A percentile compares a stretch with the other conserved stretches of the same genome.
phyloP scores from a whole-genome alignment of 2,797 vertebrate genomes.

The Coregonus ussuriensis region DNA sequence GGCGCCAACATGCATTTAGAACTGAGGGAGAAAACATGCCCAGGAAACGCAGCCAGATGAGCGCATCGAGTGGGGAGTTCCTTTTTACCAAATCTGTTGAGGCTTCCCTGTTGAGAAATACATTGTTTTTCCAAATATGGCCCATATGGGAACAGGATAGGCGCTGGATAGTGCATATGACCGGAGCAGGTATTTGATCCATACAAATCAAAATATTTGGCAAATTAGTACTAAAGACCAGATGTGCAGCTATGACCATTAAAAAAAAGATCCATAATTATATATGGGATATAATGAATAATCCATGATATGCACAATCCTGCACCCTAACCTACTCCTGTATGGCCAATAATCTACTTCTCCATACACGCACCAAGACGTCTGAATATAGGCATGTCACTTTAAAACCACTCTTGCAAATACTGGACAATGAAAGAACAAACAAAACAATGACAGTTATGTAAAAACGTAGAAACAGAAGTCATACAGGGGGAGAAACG shows the following conservation, averaged over 20 bases:
- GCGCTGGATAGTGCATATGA: slow-evolving; percentile 30
- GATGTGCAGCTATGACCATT: not conserved
- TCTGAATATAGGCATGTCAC: slow-evolving; percentile 59
- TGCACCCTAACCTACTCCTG: slow-evolving; percentile 51
- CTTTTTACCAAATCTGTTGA: slow-evolving; percentile 50
- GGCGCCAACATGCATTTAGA: slow-evolving; percentile 54
- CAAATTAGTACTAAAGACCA: not conserved
- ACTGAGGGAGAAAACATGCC: slow-evolving; percentile 58
- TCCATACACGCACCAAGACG: slow-evolving; percentile 60
- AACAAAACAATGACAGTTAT: slow-evolving; percentile 26
- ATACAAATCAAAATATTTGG: slow-evolving; percentile 23
- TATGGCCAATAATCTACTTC: slow-evolving; percentile 53
- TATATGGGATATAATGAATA: slow-evolving; percentile 22
- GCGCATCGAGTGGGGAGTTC: slow-evolving; percentile 44
- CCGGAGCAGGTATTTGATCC: slow-evolving; percentile 36
- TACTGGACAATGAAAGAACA: slow-evolving; percentile 56
- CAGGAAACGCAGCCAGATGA: slow-evolving; percentile 44
- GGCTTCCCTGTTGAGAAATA: slow-evolving; percentile 31
- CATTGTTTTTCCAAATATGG: slow-evolving; percentile 33
- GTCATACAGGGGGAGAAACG: slow-evolving; percentile 16
- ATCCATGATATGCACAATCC: slow-evolving; percentile 33
- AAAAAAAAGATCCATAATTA: not conserved
- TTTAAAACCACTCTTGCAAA: slow-evolving; percentile 64
- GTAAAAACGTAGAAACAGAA: slow-evolving; percentile 7
- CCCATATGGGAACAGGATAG: slow-evolving; percentile 34